phyloP scores from a whole-genome alignment of 2,797 vertebrate species.

The Chromis chromis region DNA sequence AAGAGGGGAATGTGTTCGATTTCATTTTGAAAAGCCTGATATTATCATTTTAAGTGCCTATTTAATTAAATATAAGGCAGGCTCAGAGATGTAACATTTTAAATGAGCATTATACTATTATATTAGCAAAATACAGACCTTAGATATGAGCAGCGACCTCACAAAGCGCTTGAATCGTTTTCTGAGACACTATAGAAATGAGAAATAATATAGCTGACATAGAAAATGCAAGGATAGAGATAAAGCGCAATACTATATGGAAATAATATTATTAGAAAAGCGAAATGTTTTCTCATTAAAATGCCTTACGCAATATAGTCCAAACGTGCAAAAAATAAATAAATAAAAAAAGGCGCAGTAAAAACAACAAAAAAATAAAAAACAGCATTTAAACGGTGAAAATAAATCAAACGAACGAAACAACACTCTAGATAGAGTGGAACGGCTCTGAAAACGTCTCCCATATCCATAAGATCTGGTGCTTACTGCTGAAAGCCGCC shows the following conservation, averaged over 20 bases:
- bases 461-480: constrained; percentile 1
- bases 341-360: too few species aligned
- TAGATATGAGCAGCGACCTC: too few species aligned
- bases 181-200: too few species aligned
- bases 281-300: not conserved
- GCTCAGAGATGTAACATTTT: not conserved
- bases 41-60: not conserved
- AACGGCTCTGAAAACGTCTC: not conserved
- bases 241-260: not conserved
- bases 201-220: too few species aligned
- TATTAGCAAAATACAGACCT: too few species aligned
- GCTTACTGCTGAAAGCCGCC: not conserved
- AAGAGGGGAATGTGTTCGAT: not conserved
- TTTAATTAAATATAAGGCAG: not conserved
- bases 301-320: not conserved
- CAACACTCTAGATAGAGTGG: too few species aligned
- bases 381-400: not conserved
- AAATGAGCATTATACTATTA: not conserved
- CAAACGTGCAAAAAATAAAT: not conserved
- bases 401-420: not conserved
- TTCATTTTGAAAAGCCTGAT: not conserved
- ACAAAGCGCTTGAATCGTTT: too few species aligned
- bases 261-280: not conserved
- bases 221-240: not conserved
- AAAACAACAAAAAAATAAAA: not conserved